Conservation (phyloP, 2,888 invertebrate genomes). For the Crocallis elinguaria region DNA sequence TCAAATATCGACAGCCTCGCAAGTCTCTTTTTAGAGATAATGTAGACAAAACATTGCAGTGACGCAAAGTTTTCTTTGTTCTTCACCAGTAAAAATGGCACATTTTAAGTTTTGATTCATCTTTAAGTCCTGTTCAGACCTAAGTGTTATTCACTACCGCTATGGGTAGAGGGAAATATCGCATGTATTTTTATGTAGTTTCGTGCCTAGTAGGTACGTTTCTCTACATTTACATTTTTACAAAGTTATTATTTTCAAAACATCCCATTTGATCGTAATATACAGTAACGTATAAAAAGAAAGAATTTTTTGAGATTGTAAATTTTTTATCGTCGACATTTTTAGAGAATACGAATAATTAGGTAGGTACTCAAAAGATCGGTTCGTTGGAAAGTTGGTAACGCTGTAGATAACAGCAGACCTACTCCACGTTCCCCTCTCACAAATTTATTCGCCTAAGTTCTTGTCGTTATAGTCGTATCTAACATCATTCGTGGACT, state of each 20-base stretch:
- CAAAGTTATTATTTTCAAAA: too few relatives aligned
- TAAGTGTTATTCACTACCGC: too few relatives aligned
- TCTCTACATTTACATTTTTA: too few relatives aligned
- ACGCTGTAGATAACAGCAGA: constrained; percentile 31
- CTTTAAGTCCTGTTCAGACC: too few relatives aligned
- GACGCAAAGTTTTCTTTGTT: too few relatives aligned
- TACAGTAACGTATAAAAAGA: too few relatives aligned
- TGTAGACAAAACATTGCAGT: neutral
- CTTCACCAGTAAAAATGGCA: too few relatives aligned
- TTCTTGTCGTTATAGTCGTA: constrained; percentile 65
- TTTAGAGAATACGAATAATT: constrained; percentile 13
- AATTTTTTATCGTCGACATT: neutral
- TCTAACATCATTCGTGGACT: constrained; percentile 64
- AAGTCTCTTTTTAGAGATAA: neutral
- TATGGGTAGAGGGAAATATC: too few relatives aligned
- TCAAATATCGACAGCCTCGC: neutral
- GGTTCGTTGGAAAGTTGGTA: constrained; percentile 32
- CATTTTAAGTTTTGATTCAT: too few relatives aligned
- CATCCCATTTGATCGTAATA: too few relatives aligned
- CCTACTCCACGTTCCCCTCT: constrained; percentile 50
- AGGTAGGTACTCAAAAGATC: constrained; percentile 28
- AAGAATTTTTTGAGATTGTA: neutral
- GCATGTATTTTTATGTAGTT: too few relatives aligned
- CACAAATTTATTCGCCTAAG: constrained; percentile 72
- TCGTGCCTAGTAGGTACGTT: too few relatives aligned